Evolutionary conservation across 1,140 invertebrate species (phyloP), one percentile per base, ranked within the genome.

Genomic region (Sminthurides bifidus): DNA sequence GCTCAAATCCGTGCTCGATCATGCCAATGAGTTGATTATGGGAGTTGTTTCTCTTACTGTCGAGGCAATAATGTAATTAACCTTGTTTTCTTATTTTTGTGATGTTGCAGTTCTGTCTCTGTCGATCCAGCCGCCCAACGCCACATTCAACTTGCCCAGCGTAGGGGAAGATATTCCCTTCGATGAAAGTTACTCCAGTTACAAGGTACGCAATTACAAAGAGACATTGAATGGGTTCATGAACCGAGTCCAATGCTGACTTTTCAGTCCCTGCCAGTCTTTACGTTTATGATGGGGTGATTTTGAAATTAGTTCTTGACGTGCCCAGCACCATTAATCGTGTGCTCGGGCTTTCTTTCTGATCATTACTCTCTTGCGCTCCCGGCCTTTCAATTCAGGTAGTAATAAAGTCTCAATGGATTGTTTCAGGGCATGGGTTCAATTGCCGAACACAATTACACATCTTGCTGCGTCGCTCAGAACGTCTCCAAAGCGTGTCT

Each of bases 401-500:
- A 44, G 21, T 8, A 15, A 44, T 12, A 12, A 12, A 44, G 21
- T 44, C 8, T 44, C 31, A 12, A 14, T 31, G 6, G 17, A 29
- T 45, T 43, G 12, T 54, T 43, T 6, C 31, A 63, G 60, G 60
- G 60, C 26, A 14, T 35, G n/a, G 60, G 60, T 12, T 63, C 60
- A 3, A 54, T 63, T n/a, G 24, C 53, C 24, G 38, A 68, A 14
- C 83, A 85, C 66, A 83, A 87, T 67, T 86, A 83, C 65, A 85
- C 83, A 0, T 79, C 81, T 43, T 89, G 85, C 67, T 89, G 85
- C 63, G 63, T 79, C 3, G 68, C 72, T 0, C 72, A 75, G 30
- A 84, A 84, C 63, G 84, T 89, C 0, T 77, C 77, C 1, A 66
- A 71, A 2, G 68, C 73, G 33, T 89, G 85, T 68, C 73, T 83